A percentile compares a stretch with the other conserved stretches of the same genome.
Conservation (phyloP, 2,888 invertebrate species). For the Trichopoda pennipes region DNA sequence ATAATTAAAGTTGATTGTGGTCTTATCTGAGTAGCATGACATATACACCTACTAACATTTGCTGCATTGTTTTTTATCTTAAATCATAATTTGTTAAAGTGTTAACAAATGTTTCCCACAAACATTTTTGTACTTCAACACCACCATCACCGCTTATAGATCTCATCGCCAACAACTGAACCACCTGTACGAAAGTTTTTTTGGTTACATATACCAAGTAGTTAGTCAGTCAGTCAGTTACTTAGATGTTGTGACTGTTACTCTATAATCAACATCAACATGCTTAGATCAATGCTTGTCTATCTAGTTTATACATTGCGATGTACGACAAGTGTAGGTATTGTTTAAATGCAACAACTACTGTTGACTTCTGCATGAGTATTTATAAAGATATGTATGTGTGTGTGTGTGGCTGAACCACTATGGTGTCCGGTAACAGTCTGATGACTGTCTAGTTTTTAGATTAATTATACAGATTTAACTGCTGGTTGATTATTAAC, state of each 20-base stretch:
- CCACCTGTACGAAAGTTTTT: conserved; percentile 19
- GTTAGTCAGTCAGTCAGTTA: conserved; percentile 51
- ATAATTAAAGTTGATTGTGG: neutral
- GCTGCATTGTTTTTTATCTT: conserved; percentile 39
- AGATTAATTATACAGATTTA: conserved; percentile 67
- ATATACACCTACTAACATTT: conserved; percentile 62
- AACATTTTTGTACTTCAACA: conserved; percentile 16
- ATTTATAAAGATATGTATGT: neutral
- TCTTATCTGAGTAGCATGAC: conserved; percentile 51
- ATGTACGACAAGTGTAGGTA: neutral
- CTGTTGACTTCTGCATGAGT: conserved; percentile 45
- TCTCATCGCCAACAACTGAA: neutral
- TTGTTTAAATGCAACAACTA: conserved; percentile 23
- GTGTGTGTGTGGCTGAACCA: conserved; percentile 11
- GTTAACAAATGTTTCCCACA: conserved; percentile 76
- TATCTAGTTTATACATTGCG: conserved; percentile 35
- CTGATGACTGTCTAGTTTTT: conserved; percentile 67
- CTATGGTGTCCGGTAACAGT: conserved; percentile 56
- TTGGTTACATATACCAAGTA: conserved; percentile 5
- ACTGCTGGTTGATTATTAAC: conserved; percentile 55
- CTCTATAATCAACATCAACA: neutral
- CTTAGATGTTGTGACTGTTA: conserved; percentile 27
- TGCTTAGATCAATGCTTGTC: conserved; percentile 2
- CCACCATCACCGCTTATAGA: conserved; percentile 27
- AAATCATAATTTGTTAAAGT: conserved; percentile 77